Percentiles rank a stretch among this genome's conserved stretches.
These are phyloP conservation scores for Sinocyclocheilus grahami DNA, from an alignment of 2,113 vertebrate species.

Conservation along the genomic window DNA sequence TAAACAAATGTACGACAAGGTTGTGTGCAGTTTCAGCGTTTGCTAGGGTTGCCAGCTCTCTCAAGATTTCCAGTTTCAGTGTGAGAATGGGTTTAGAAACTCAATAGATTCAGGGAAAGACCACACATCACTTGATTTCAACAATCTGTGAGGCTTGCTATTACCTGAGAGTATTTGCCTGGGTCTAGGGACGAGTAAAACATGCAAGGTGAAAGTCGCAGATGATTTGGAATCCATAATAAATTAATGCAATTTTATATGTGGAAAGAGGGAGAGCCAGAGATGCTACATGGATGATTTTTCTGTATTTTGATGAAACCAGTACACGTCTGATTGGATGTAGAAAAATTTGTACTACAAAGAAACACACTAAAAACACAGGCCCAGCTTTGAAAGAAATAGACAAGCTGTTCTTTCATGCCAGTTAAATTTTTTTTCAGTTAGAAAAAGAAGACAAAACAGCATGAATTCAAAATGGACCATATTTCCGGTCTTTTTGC, in stretches of 20 bases:
- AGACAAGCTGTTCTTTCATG: neutral
- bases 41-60: conserved; percentile 39
- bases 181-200: conserved; percentile 24
- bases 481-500: neutral
- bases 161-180: conserved; percentile 3
- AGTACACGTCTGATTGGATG: neutral
- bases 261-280: neutral
- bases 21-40: conserved; percentile 6
- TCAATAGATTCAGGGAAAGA: conserved; percentile 63
- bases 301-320: conserved; percentile 6
- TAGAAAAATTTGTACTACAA: neutral
- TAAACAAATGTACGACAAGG: conserved; percentile 1
- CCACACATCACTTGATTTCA: conserved; percentile 70
- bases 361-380: neutral
- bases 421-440: neutral
- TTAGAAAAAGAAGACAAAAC: neutral
- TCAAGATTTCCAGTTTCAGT: conserved; percentile 58
- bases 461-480: neutral
- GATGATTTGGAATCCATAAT: conserved; percentile 45
- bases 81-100: conserved; percentile 56
- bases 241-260: conserved; percentile 6
- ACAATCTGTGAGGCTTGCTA: conserved; percentile 53
- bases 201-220: conserved; percentile 12
- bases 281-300: neutral
- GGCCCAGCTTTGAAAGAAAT: neutral